These are phyloP conservation scores for Gymnoscelis rufifasciata DNA, from an alignment of 2,888 invertebrate genomes.

Conservation along the genomic window DNA sequence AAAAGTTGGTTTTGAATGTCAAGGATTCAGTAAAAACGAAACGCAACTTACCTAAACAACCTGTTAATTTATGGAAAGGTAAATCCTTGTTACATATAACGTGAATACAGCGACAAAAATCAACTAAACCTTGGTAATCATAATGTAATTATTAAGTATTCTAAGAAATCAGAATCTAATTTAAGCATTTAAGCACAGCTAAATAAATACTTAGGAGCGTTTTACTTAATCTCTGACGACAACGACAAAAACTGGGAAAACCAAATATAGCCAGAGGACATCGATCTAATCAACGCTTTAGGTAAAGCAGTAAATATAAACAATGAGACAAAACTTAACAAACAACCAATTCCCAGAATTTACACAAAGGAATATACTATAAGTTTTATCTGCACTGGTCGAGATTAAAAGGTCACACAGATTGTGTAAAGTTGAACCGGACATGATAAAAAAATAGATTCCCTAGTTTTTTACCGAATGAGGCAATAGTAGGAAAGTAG, in stretches of 20 bases:
- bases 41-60: constrained; percentile 19
- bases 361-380: constrained; percentile 62
- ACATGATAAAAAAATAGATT: constrained; percentile 61
- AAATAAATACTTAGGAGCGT: too few relatives aligned
- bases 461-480: constrained; percentile 32
- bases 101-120: too few relatives aligned
- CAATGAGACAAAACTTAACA: constrained; percentile 7
- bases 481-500: too few relatives aligned
- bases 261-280: not conserved
- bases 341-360: constrained; percentile 54
- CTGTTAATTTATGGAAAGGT: constrained; percentile 1
- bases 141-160: too few relatives aligned
- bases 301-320: constrained; percentile 8
- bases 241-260: not conserved
- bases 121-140: too few relatives aligned
- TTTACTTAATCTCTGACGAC: not conserved
- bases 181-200: too few relatives aligned
- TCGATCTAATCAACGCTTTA: not conserved
- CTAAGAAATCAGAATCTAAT: too few relatives aligned
- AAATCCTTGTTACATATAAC: too few relatives aligned
- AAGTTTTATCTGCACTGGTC: constrained; percentile 54
- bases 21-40: constrained; percentile 35
- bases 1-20: constrained; percentile 47
- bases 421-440: constrained; percentile 74
- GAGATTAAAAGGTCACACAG: constrained; percentile 67